Evolutionary conservation across 2,888 invertebrate species (phyloP), one percentile per base, ranked within the genome.

Genomic region (Leucoptera coffeella): DNA sequence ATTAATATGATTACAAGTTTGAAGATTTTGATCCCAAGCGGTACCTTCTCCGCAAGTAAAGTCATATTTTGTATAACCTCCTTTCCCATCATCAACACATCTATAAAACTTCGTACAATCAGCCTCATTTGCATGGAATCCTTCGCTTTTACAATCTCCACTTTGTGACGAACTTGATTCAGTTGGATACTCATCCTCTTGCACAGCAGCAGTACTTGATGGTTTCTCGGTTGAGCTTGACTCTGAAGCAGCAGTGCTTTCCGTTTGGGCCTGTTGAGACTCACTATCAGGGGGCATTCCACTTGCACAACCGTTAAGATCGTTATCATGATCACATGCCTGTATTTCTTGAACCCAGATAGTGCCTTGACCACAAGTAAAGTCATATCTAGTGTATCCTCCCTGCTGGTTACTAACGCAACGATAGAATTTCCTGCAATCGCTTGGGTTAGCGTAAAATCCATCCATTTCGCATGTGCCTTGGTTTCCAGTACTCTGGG

Each of bases 31-130:
- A 40, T 78, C 77, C 75, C 77, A 78, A 15, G 71, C 75, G 3
- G 78, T 78, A 14, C 75, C 77, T 24, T 64, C 59, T 4, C 75
- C 73, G n/a, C n/a, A n/a, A n/a, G n/a, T n/a, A n/a, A n/a, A n/a
- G n/a, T n/a, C n/a, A n/a, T n/a, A n/a, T n/a, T 72, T 75, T 2
- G 50, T 67, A 25, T 48, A 65, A n/a, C 54, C 55, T 9, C 55
- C 57, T 34, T 55, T 39, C 14, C 62, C 64, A 37, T 64, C 54
- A 30, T 51, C 45, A n/a, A 65, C 72, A 46, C 75, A 75, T 31
- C 73, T 47, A 30, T 69, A 65, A 40, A 74, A 74, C 36, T 60
- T 56, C 29, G 43, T 61, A 35, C 73, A 75, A 32, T 73, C 61
- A 21, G 58, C 51, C 38, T 55, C 41, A 33, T 62, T 50, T 4